These are phyloP conservation scores for Hydroisotoma schaefferi DNA, from an alignment of 2,888 invertebrate genomes.

Conservation along the genomic window DNA sequence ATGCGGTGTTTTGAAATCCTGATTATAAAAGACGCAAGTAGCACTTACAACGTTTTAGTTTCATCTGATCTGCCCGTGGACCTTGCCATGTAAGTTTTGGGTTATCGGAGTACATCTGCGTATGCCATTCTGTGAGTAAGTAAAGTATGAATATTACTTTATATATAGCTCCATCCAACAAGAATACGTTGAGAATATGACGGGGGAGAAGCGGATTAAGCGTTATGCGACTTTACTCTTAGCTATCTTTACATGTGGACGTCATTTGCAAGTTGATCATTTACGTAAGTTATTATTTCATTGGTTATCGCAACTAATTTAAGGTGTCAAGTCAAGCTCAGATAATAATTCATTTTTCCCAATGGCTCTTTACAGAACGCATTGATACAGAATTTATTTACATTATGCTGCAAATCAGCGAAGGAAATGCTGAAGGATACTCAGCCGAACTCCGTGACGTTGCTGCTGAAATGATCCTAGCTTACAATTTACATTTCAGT, in stretches of 20 bases:
- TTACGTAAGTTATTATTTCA: background rate
- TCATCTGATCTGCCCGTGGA: constrained; percentile 17
- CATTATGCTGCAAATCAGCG: background rate
- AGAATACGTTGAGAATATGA: constrained; percentile 2
- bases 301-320: background rate
- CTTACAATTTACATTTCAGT: background rate
- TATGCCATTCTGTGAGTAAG: no score
- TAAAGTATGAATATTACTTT: no score
- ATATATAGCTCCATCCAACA: background rate
- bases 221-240: background rate
- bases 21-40: background rate
- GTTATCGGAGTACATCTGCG: no score
- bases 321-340: background rate
- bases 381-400: background rate
- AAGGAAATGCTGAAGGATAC: background rate
- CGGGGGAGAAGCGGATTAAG: background rate
- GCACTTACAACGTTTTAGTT: constrained; percentile 5
- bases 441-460: background rate
- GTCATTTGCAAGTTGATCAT: background rate
- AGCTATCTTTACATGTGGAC: background rate
- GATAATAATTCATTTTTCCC: background rate
- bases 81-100: constrained; percentile 15
- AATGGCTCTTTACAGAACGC: background rate
- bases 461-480: background rate
- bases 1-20: constrained; percentile 13